These are phyloP conservation scores for Megamerina dolium DNA, from an alignment of 2,888 invertebrate genomes.

Conservation along the genomic window DNA sequence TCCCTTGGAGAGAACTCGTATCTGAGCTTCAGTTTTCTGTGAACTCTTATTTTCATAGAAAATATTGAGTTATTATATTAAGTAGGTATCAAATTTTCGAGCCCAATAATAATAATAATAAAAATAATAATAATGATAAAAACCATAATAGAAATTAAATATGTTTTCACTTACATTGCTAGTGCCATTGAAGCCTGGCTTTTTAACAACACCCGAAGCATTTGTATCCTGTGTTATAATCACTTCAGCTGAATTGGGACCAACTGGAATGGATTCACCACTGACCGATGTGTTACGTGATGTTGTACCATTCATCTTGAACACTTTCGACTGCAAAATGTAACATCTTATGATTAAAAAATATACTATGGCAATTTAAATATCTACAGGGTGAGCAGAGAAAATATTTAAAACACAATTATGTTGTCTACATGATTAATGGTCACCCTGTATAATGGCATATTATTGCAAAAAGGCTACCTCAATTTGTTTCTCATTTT, in stretches of 20 bases:
- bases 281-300: slow-evolving; percentile 14
- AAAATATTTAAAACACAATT: too few species aligned
- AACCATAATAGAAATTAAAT: neutral
- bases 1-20: slow-evolving; percentile 45
- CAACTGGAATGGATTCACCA: slow-evolving; percentile 21
- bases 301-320: slow-evolving; percentile 41
- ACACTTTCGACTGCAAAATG: slow-evolving; percentile 28
- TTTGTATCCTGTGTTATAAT: slow-evolving; percentile 45
- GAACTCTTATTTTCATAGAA: too few species aligned
- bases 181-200: slow-evolving; percentile 38
- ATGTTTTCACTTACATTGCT: slow-evolving; percentile 15
- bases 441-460: neutral
- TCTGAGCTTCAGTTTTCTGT: slow-evolving; percentile 42
- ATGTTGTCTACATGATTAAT: too few species aligned
- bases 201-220: slow-evolving; percentile 45
- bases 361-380: neutral
- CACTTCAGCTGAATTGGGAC: slow-evolving; percentile 41
- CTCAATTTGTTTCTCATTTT: slow-evolving; percentile 28
- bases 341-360: neutral
- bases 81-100: too few species aligned
- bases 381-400: too few species aligned
- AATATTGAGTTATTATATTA: too few species aligned
- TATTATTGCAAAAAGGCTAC: neutral
- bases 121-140: neutral
- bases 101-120: too few species aligned